These are phyloP conservation scores for Heterodera schachtii DNA, from an alignment of 1,140 invertebrate genomes.

Conservation along the genomic window DNA sequence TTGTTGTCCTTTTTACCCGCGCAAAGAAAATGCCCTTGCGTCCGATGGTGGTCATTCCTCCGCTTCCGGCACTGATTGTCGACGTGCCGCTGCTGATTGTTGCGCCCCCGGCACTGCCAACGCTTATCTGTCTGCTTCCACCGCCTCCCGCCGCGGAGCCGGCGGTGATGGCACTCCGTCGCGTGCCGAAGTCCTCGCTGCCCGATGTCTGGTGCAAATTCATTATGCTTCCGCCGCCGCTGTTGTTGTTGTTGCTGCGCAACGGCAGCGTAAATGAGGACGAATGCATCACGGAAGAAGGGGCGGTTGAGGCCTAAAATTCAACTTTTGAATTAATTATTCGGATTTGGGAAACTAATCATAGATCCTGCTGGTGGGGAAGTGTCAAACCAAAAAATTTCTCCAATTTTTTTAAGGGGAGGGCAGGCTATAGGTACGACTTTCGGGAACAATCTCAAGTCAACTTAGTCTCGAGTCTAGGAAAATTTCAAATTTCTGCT, in stretches of 20 bases:
- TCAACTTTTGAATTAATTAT: neutral
- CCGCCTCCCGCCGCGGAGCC: neutral
- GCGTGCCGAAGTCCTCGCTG: constrained; percentile 34
- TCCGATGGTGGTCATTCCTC: constrained; percentile 16
- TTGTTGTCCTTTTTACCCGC: constrained; percentile 17
- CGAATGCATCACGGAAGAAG: neutral
- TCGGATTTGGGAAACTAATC: no score
- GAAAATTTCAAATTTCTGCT: no score
- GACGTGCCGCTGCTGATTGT: constrained; percentile 23
- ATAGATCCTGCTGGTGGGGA: no score
- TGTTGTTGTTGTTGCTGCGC: constrained; percentile 4
- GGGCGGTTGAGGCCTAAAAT: neutral
- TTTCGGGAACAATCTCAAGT: no score
- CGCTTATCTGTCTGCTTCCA: constrained; percentile 7
- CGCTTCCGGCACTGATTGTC: constrained; percentile 23
- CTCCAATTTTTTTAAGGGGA: no score
- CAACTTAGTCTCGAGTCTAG: no score
- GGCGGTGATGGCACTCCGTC: constrained; percentile 11
- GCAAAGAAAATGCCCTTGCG: constrained; percentile 38
- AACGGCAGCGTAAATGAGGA: constrained; percentile 21
- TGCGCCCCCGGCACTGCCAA: constrained; percentile 9
- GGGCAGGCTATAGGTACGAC: no score
- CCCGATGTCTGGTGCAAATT: constrained; percentile 24
- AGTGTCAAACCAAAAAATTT: no score
- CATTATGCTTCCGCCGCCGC: neutral